Evolutionary conservation across 2,113 vertebrate species (phyloP).

Genomic region (Pluvianellus socialis): DNA sequence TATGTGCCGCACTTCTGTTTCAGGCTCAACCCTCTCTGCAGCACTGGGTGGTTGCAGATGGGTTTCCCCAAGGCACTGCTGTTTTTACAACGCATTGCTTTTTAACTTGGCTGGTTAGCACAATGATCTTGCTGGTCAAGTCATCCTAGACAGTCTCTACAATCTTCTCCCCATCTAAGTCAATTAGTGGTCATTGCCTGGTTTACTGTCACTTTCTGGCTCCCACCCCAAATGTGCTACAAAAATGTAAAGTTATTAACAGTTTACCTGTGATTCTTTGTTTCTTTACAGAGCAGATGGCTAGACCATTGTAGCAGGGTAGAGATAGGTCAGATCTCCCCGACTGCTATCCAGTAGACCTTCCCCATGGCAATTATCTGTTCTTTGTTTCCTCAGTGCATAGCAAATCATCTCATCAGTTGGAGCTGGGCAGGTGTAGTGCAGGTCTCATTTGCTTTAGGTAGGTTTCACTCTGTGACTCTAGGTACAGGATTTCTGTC

Average conservation of each 20-base stretch:
- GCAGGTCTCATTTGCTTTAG: not conserved
- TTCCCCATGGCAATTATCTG: not conserved
- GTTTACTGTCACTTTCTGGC: not conserved
- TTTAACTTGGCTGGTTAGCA: not conserved
- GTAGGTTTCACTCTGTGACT: not conserved
- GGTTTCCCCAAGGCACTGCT: not conserved
- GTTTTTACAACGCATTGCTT: not conserved
- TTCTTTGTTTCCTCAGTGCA: not conserved
- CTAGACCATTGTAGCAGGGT: not conserved
- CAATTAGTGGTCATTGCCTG: not conserved
- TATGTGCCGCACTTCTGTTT: accelerated
- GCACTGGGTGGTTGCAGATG: not conserved
- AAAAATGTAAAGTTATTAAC: not conserved
- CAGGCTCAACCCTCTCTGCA: not conserved
- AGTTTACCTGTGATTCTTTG: not conserved
- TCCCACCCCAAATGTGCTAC: not conserved
- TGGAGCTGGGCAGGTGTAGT: not conserved
- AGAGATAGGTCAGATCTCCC: not conserved
- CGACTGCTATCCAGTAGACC: not conserved
- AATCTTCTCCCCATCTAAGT: not conserved
- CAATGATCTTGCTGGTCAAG: not conserved
- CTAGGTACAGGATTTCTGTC: not conserved
- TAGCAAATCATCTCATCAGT: not conserved
- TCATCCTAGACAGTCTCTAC: not conserved
- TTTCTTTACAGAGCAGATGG: not conserved